phyloP scores from a whole-genome alignment of 2,113 vertebrate genomes.

The Perca flavescens region DNA sequence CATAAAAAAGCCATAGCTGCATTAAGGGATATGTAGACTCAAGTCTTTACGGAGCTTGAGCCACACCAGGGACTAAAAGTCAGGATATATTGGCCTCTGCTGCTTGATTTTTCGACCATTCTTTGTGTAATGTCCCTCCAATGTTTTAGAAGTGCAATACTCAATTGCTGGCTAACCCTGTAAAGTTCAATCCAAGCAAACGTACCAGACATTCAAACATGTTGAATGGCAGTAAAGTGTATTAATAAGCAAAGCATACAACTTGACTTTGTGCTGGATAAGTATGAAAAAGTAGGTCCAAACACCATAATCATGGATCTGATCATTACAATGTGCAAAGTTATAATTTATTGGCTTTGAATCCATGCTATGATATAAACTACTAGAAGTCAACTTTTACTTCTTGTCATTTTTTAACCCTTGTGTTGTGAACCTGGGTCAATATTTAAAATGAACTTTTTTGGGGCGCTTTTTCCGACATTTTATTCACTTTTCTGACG shows the following conservation, averaged over 20 bases:
- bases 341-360: too few relatives aligned
- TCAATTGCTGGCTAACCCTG: neutral
- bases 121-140: neutral
- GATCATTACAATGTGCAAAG: too few relatives aligned
- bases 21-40: slow-evolving; percentile 1
- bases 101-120: neutral
- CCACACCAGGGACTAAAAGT: neutral
- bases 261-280: neutral
- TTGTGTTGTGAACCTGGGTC: too few relatives aligned
- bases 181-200: neutral
- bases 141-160: neutral
- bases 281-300: too few relatives aligned
- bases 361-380: too few relatives aligned
- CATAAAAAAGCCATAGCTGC: neutral
- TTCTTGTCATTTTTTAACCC: too few relatives aligned
- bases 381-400: too few relatives aligned
- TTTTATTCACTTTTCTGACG: too few relatives aligned
- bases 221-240: slow-evolving; percentile 4
- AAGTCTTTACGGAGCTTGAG: neutral
- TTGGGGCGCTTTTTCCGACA: too few relatives aligned
- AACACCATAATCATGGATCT: neutral
- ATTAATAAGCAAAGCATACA: neutral
- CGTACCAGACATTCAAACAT: neutral
- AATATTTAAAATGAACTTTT: too few relatives aligned
- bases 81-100: neutral